phyloP scores from a whole-genome alignment of 2,113 vertebrate species.

The Nycticryphes semicollaris region DNA sequence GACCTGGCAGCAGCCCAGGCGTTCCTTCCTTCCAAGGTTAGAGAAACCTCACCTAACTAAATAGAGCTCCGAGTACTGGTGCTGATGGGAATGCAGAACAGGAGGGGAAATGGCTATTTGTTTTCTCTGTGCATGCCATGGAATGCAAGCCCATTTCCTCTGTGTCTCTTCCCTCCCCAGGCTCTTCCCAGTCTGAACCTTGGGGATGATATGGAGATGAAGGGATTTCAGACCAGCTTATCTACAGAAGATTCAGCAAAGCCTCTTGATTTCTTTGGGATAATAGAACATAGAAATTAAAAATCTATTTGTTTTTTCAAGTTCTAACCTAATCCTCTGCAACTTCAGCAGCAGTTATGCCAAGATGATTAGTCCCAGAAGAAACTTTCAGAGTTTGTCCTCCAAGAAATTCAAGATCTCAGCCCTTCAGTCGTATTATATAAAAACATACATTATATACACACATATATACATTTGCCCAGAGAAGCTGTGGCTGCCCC shows the following conservation, averaged over 20 bases:
- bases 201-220: slow-evolving; percentile 43
- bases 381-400: neutral
- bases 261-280: slow-evolving; percentile 32
- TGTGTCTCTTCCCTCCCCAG: neutral
- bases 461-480: neutral
- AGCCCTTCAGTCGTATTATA: neutral
- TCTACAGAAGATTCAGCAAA: slow-evolving; percentile 57
- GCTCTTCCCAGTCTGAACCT: slow-evolving; percentile 35
- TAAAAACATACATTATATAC: neutral
- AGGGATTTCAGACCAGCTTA: slow-evolving; percentile 47
- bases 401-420: neutral
- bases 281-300: slow-evolving; percentile 4
- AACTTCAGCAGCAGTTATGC: slow-evolving; percentile 39
- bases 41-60: slow-evolving; percentile 57
- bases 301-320: slow-evolving; percentile 46
- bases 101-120: slow-evolving; percentile 70
- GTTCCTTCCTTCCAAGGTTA: slow-evolving; percentile 58
- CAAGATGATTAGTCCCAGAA: neutral
- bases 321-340: neutral
- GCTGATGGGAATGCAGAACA: slow-evolving; percentile 54
- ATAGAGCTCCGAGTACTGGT: slow-evolving; percentile 52
- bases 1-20: slow-evolving; percentile 37
- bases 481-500: neutral
- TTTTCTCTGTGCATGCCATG: slow-evolving; percentile 63
- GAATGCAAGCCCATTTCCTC: slow-evolving; percentile 72